Evolutionary conservation across 1,140 invertebrate genomes (phyloP).

Genomic region (Sminthurides bifidus): DNA sequence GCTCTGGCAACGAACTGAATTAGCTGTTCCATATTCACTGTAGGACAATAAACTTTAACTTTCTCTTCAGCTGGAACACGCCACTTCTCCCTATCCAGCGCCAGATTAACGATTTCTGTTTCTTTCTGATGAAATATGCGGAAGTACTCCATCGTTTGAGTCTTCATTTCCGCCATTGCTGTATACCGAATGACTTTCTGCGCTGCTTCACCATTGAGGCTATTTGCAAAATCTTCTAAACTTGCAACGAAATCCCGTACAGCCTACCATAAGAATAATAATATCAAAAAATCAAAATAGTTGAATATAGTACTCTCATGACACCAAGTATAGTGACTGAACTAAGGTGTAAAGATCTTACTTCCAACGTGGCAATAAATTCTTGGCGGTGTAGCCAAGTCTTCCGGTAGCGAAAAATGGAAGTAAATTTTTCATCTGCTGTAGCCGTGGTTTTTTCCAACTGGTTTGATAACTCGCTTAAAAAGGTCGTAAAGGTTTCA

Average conservation of each 20-base stretch:
- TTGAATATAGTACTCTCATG: too few species aligned
- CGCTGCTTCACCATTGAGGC: neutral
- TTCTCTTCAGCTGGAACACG: conserved; percentile 15
- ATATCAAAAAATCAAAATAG: neutral
- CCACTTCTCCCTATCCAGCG: conserved; percentile 30
- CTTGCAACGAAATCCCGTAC: conserved; percentile 20
- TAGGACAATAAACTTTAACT: conserved; percentile 2
- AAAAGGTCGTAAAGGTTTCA: conserved; percentile 20
- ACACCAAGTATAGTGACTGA: too few species aligned
- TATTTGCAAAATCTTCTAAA: conserved; percentile 23
- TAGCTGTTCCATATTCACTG: neutral
- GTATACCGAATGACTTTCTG: conserved; percentile 16
- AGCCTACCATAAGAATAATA: conserved; percentile 5
- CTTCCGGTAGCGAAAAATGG: neutral
- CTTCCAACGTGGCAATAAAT: conserved; percentile 8
- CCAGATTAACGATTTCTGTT: conserved; percentile 22
- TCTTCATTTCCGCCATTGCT: conserved; percentile 25
- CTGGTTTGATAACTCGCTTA: conserved; percentile 19
- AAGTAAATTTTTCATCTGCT: conserved; percentile 29
- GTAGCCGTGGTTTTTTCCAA: conserved; percentile 27
- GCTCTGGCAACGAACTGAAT: too few species aligned
- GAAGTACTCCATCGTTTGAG: conserved; percentile 27
- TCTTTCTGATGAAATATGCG: conserved; percentile 25
- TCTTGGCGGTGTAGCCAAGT: neutral
- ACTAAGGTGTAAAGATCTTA: too few species aligned